A percentile compares a stretch with the other conserved stretches of the same genome.
Evolutionary conservation across 2,888 invertebrate genomes (phyloP).

Genomic region (Dermolepida albohirtum): DNA sequence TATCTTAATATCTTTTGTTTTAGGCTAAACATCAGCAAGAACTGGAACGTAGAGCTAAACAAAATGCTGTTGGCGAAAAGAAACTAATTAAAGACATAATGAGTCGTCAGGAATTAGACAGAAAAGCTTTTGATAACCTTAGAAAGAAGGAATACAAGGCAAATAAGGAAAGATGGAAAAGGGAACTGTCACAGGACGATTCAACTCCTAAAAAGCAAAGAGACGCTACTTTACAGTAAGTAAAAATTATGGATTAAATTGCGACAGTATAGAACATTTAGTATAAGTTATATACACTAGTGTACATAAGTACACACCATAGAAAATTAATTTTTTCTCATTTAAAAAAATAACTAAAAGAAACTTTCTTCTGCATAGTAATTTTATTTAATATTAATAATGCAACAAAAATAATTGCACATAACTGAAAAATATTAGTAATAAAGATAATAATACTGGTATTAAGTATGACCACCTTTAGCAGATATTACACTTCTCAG

Average conservation of each 20-base stretch:
- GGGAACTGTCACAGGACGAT: constrained; percentile 91
- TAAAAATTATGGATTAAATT: constrained; percentile 43
- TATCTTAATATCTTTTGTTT: constrained; percentile 13
- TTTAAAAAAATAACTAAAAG: too few relatives aligned
- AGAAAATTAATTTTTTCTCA: too few relatives aligned
- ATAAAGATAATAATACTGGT: too few relatives aligned
- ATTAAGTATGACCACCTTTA: too few relatives aligned
- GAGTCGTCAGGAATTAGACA: constrained; percentile 88
- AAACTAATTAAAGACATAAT: constrained; percentile 93
- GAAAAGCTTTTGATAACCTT: constrained; percentile 90
- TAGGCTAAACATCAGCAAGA: constrained; percentile 82
- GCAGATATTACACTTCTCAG: too few relatives aligned
- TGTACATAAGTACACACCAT: too few relatives aligned
- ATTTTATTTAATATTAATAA: too few relatives aligned
- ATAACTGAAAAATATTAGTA: too few relatives aligned
- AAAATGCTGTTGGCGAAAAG: constrained; percentile 89
- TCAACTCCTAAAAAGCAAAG: constrained; percentile 91
- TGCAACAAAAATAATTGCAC: too few relatives aligned
- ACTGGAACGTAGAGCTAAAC: constrained; percentile 84
- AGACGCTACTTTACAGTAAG: constrained; percentile 88
- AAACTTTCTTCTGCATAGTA: too few relatives aligned
- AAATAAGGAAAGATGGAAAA: constrained; percentile 97
- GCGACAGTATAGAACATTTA: too few relatives aligned
- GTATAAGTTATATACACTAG: too few relatives aligned
- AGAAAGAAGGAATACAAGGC: constrained; percentile 97